Evolutionary conservation across 1,140 invertebrate species (phyloP).

Genomic region (Hirudo medicinalis): DNA sequence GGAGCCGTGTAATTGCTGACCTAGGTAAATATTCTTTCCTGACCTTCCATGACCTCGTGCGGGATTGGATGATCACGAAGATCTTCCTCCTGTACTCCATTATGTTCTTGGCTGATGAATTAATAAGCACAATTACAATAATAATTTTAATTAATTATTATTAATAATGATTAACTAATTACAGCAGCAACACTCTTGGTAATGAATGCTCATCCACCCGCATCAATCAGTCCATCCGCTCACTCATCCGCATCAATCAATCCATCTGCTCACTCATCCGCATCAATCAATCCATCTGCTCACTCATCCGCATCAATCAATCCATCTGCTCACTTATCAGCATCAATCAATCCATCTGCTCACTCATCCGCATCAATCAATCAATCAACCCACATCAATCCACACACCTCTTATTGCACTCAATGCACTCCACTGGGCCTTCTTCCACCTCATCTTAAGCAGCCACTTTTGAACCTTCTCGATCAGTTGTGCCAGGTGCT

Average conservation of each 20-base stretch:
- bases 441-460: conserved; percentile 74
- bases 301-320: neutral
- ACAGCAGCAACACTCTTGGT: too few species aligned
- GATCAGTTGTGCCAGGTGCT: conserved; percentile 69
- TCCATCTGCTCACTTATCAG: neutral
- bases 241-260: neutral
- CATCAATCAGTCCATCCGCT: neutral
- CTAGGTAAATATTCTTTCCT: conserved; percentile 60
- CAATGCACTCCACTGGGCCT: conserved; percentile 72
- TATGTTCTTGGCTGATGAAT: conserved; percentile 73
- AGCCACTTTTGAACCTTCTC: conserved; percentile 78
- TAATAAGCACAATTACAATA: conserved; percentile 12
- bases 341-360: neutral
- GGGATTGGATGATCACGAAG: conserved; percentile 70
- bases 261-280: neutral
- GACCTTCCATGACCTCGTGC: conserved; percentile 54
- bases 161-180: too few species aligned
- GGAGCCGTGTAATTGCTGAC: conserved; percentile 23
- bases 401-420: conserved; percentile 81
- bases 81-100: conserved; percentile 68
- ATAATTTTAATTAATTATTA: too few species aligned
- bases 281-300: neutral
- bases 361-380: neutral
- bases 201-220: neutral
- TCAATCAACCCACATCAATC: neutral